These are phyloP conservation scores for Cecidostiba fungosa DNA, from an alignment of 2,888 invertebrate genomes.

Conservation along the genomic window DNA sequence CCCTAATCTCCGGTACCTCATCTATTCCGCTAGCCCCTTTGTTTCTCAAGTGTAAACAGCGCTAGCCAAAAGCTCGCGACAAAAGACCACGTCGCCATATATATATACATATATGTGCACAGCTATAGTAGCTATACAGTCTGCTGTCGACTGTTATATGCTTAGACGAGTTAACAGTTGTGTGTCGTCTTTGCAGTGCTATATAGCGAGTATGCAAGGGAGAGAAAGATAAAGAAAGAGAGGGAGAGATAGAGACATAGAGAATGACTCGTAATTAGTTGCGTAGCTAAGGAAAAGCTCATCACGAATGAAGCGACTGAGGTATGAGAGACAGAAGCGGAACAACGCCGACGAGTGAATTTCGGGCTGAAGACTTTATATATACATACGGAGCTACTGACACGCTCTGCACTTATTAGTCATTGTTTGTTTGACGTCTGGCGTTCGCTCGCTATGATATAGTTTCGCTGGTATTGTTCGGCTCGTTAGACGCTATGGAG, in stretches of 20 bases:
- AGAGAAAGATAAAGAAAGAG: constrained; percentile 31
- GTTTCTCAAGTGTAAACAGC: constrained; percentile 7
- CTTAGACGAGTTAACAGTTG: constrained; percentile 34
- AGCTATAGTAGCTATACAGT: not conserved
- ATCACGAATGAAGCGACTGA: not conserved
- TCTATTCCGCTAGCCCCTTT: not conserved
- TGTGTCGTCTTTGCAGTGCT: not conserved
- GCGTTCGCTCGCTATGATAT: not conserved
- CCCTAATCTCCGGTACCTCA: not conserved
- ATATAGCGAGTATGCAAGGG: not conserved
- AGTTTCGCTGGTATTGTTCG: not conserved
- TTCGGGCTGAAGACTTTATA: not conserved
- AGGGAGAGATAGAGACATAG: not conserved
- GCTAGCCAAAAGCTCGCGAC: constrained; percentile 10
- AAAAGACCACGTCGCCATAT: not conserved
- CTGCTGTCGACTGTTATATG: constrained; percentile 6
- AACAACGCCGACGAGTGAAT: constrained; percentile 4
- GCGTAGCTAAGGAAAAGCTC: constrained; percentile 14
- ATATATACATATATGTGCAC: not conserved
- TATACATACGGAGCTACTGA: not conserved
- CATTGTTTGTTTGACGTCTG: not conserved
- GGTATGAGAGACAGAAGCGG: not conserved
- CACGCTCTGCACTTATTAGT: not conserved
- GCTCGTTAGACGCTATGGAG: constrained; percentile 4
- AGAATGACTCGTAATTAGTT: constrained; percentile 44